Conservation (phyloP, 2,113 vertebrate genomes). For the Brachyhypopomus gauderio region DNA sequence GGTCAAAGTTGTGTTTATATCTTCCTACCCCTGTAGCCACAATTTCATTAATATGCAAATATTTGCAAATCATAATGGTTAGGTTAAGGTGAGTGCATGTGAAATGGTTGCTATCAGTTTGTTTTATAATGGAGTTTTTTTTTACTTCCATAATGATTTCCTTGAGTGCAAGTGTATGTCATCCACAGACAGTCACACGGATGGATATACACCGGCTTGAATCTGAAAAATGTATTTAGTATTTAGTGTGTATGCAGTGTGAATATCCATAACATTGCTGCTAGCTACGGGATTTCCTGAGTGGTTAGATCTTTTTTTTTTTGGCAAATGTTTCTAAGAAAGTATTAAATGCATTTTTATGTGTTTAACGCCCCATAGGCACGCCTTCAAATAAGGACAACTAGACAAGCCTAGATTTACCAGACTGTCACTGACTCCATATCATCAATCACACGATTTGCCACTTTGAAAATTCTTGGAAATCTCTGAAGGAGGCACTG, state of each 20-base stretch:
- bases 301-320: constrained; percentile 22
- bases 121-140: constrained; percentile 11
- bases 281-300: background rate
- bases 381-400: background rate
- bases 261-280: background rate
- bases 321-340: background rate
- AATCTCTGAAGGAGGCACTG: no score
- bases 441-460: no score
- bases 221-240: constrained; percentile 18
- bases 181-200: constrained; percentile 5
- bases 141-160: constrained; percentile 18
- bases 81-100: constrained; percentile 17
- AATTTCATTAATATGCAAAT: constrained; percentile 24
- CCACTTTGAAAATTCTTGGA: no score
- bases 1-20: background rate
- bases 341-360: background rate
- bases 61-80: constrained; percentile 25
- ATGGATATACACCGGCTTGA: constrained; percentile 12
- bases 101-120: constrained; percentile 30
- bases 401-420: no score
- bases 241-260: constrained; percentile 1
- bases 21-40: background rate
- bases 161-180: constrained; percentile 25
- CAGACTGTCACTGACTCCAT: no score
- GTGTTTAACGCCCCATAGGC: background rate